phyloP scores from a whole-genome alignment of 1,140 invertebrate species.

The Fragariocoptes setiger region DNA sequence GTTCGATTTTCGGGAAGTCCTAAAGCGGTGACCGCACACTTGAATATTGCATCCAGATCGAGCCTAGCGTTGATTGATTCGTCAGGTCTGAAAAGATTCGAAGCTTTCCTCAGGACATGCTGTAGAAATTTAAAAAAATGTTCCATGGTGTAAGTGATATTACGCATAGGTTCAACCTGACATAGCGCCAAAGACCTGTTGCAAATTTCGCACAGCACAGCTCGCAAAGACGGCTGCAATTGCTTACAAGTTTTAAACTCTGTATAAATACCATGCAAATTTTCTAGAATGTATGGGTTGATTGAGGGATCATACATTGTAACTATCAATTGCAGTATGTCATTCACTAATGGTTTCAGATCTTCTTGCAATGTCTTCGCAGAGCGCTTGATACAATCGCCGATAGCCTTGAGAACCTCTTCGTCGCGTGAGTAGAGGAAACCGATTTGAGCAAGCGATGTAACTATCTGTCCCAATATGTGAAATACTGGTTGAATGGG shows the following conservation, averaged over 20 bases:
- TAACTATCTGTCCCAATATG: conserved; percentile 7
- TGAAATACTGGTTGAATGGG: conserved; percentile 4
- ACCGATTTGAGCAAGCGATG: conserved; percentile 3
- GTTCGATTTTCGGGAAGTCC: conserved; percentile 25
- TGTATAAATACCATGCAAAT: background rate
- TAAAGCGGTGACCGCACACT: conserved; percentile 19
- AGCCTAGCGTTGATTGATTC: too few species aligned
- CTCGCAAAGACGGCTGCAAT: conserved; percentile 9
- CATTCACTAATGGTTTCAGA: conserved; percentile 25
- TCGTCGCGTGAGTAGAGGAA: conserved; percentile 5
- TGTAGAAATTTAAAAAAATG: background rate
- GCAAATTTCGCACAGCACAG: background rate
- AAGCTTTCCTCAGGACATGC: conserved; percentile 1
- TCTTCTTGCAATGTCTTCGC: conserved; percentile 30
- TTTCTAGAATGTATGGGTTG: conserved; percentile 4
- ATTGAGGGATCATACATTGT: conserved; percentile 9
- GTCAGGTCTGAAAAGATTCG: background rate
- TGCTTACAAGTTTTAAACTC: conserved; percentile 10
- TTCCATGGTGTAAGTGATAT: background rate
- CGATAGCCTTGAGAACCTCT: conserved; percentile 24
- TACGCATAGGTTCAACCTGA: background rate
- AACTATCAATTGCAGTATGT: conserved; percentile 29
- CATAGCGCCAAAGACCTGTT: conserved; percentile 2
- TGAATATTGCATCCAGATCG: background rate
- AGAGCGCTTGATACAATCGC: conserved; percentile 31